Evolutionary conservation across 2,888 invertebrate species (phyloP), one percentile per base, ranked within the genome.

Genomic region (Dilophus febrilis): DNA sequence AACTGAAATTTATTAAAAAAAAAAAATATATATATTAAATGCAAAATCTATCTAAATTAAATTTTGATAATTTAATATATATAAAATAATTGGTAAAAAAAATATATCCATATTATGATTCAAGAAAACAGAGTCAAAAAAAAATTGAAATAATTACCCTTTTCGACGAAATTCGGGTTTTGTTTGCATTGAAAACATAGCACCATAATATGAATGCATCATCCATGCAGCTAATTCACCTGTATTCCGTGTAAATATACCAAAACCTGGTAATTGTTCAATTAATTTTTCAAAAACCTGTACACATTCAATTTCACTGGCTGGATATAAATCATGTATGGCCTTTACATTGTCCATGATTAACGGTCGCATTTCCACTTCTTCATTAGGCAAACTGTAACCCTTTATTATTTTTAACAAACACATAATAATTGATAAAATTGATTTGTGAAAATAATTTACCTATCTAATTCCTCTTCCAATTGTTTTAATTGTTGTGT

Each of bases 151-250:
- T 14, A 22, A 30, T 41, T 32, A 64, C 56, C 80, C 80, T 64
- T 78, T 77, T 50, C 73, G 67, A 46, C 80, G 71, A 60, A 74
- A 76, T 58, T 80, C 77, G 37, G 80, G 80, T 53, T 75, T 72
- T 42, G 86, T 86, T 64, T 86, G 85, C 86, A 86, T 86, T 38
- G 85, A 85, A 66, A 86, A 86, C 86, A 86, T 86, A 45, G 86
- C 86, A 18, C 86, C 86, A 61, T 86, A 86, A 63, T 86, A 86
- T 16, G 84, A 84, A 59, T 86, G 86, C 36, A 86, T 81, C 86
- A 86, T 86, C 86, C 86, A 86, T 19, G 86, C 86, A 28, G 84
- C 85, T 46, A 86, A 65, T 51, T 77, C 73, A 37, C 79, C 81
- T 40, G 70, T 70, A 48, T 59, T 56, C 51, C 57, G 49, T 53